Base-by-base conservation (phyloP, 1,140 invertebrate genomes). In the Musca vetustissima region DNA sequence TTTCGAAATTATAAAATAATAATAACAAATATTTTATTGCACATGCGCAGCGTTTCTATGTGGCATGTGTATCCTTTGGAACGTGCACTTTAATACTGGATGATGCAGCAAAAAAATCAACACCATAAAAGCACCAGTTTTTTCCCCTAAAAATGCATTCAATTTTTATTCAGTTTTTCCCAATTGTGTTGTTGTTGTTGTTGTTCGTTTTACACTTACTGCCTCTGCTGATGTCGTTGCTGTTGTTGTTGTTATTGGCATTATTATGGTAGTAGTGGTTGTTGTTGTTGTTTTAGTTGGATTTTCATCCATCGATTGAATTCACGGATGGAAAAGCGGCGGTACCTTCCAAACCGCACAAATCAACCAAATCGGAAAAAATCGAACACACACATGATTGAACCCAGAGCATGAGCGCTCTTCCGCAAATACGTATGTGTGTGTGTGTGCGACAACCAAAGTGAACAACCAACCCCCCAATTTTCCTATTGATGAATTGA, bases 1-100 rank as follows among this genome's bases (percentile, higher is more conserved):
- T 28, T 28, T 3, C 28, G 28, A 28, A 28, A 43, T 43, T 43
- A 24, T 24, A 55, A 55, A 19, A 55, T 24, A 55, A 7, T 24
- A 55, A 55, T 24, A 55, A 55, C 21, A 52, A 52, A 19, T 24
- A 28, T 28, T 57, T 55, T 36, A 17, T 13, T 11, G 75, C 78
- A 74, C 78, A 79, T 78, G 74, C 76, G 77, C 70, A 52, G 64
- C 17, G 14, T 21, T 19, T 52, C n/a, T 61, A 11, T 13, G n/a
- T 61, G 15, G 13, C 36, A 36, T 61, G 28, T 36, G 28, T 64
- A 76, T 80, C 76, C 78, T 80, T 76, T 79, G 74, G 76, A 80
- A 77, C 80, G 78, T 79, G 72, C 76, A 76, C 74, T 71, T 78
- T 70, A 72, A 76, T 76, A 80, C 78, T 80, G 78, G 76, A 78